These are phyloP conservation scores for Trichechus manatus DNA, from an alignment of 2,113 vertebrate genomes.

Conservation along the genomic window DNA sequence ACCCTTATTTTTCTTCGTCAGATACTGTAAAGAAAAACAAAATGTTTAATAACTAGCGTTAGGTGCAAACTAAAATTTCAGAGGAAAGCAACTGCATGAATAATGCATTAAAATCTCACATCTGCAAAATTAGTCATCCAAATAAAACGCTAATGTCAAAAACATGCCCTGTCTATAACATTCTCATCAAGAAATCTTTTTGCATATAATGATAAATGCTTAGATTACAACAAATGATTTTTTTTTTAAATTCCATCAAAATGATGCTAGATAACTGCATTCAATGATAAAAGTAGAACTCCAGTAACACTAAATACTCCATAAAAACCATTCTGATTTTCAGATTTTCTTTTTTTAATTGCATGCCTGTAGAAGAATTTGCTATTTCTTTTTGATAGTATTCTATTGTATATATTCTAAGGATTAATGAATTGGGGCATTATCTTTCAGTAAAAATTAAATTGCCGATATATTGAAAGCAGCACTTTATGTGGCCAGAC, in stretches of 20 bases:
- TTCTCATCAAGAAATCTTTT: conserved; percentile 92
- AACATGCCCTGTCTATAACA: conserved; percentile 91
- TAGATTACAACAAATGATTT: conserved; percentile 92
- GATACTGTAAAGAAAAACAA: conserved; percentile 88
- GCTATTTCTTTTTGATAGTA: not conserved
- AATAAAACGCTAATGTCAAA: conserved; percentile 94
- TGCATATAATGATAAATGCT: conserved; percentile 93
- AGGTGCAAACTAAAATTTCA: conserved; percentile 91
- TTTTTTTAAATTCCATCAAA: conserved; percentile 83
- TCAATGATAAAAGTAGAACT: not conserved
- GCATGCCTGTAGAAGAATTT: not conserved
- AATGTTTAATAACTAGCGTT: conserved; percentile 90
- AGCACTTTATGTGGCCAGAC: not conserved
- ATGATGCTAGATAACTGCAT: conserved; percentile 81
- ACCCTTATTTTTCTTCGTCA: conserved; percentile 85
- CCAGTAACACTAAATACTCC: conserved; percentile 16
- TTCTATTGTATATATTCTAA: not conserved
- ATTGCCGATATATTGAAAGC: conserved; percentile 1
- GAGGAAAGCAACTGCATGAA: conserved; percentile 90
- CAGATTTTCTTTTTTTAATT: conserved; percentile 64
- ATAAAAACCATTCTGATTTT: conserved; percentile 66
- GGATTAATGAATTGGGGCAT: conserved; percentile 24
- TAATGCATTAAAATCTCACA: conserved; percentile 92
- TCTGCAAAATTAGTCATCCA: conserved; percentile 93
- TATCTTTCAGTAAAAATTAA: conserved; percentile 55